Evolutionary conservation across 2,797 vertebrate genomes (phyloP).

Genomic region (Rhincodon typus): DNA sequence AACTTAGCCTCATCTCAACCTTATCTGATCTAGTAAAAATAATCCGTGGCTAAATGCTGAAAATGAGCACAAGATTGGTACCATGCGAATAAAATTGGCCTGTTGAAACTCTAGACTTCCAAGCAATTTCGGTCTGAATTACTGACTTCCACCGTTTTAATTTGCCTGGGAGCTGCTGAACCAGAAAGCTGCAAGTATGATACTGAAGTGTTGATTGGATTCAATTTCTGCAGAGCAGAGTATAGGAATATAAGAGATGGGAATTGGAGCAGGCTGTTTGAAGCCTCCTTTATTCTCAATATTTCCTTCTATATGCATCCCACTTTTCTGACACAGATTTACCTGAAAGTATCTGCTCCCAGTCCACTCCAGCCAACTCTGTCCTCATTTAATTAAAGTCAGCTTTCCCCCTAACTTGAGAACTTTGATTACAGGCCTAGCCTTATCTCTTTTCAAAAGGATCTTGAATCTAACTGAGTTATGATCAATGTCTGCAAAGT

Average conservation of each 20-base stretch:
- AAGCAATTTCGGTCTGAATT: background rate
- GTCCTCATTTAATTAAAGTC: too few relatives aligned
- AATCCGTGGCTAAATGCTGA: background rate
- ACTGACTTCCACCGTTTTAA: background rate
- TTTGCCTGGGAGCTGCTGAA: background rate
- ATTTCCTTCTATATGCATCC: too few relatives aligned
- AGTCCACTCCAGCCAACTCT: too few relatives aligned
- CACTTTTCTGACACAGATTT: too few relatives aligned
- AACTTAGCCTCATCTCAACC: background rate
- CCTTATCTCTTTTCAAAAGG: too few relatives aligned
- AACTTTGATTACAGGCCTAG: too few relatives aligned
- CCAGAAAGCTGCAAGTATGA: background rate
- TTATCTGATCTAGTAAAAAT: background rate
- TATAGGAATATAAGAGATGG: background rate
- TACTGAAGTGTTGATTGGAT: too few relatives aligned
- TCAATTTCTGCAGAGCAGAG: background rate
- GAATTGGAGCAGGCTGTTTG: background rate
- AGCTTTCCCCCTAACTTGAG: too few relatives aligned
- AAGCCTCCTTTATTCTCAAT: background rate
- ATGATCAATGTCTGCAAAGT: too few relatives aligned
- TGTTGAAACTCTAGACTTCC: background rate
- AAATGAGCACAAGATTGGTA: background rate
- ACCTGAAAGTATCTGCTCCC: too few relatives aligned
- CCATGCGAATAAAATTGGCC: background rate
- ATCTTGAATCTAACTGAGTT: too few relatives aligned